Evolutionary conservation across 2,797 vertebrate genomes (phyloP).

Genomic region (Phrynocephalus vlangalii): DNA sequence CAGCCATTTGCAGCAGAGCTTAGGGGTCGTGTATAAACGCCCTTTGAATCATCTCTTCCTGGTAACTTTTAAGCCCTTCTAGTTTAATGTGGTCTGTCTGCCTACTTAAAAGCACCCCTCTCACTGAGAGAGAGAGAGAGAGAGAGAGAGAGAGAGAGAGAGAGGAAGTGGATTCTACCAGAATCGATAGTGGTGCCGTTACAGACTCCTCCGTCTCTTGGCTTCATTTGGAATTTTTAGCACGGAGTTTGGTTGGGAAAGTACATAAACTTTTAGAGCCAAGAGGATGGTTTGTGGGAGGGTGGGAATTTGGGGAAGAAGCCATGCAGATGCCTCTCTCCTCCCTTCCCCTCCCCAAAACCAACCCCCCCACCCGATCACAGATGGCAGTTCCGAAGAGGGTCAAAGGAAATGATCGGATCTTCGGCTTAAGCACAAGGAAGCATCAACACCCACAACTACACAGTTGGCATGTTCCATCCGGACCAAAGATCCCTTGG

Average conservation of each 20-base stretch:
- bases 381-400: not conserved
- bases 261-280: not conserved
- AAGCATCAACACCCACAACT: fast-evolving
- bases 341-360: not conserved
- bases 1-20: too few species aligned
- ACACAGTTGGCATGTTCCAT: not conserved
- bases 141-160: not conserved
- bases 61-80: too few species aligned
- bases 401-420: not conserved
- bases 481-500: not conserved
- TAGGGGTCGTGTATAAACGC: too few species aligned
- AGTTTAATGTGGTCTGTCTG: too few species aligned
- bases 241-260: not conserved
- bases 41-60: too few species aligned
- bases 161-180: too few species aligned
- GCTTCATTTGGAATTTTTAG: not conserved
- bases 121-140: too few species aligned
- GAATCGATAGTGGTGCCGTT: not conserved
- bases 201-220: not conserved
- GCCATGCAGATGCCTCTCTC: not conserved
- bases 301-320: not conserved
- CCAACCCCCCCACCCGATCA: not conserved
- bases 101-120: too few species aligned
- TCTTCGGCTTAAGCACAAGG: not conserved
- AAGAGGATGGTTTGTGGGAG: not conserved